These are phyloP conservation scores for Sinella curviseta DNA, from an alignment of 1,140 invertebrate genomes.

Conservation along the genomic window DNA sequence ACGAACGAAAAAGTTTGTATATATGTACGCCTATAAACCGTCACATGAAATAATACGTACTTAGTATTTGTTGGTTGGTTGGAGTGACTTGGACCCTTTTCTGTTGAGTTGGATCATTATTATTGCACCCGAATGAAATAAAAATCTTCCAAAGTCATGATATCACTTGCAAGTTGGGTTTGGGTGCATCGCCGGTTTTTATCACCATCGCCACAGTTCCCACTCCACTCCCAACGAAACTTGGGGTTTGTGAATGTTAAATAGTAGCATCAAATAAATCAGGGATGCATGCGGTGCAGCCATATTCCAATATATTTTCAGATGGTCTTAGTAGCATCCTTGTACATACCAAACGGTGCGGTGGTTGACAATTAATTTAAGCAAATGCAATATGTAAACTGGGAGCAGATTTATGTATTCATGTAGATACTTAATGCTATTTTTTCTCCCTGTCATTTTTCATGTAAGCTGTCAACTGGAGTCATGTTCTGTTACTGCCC, in stretches of 20 bases:
- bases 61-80: too few species aligned
- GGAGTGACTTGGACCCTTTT: too few species aligned
- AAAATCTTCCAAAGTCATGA: too few species aligned
- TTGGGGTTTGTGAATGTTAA: background rate
- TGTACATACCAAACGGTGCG: background rate
- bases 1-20: too few species aligned
- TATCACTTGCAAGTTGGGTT: too few species aligned
- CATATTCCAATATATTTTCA: background rate
- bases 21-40: too few species aligned
- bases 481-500: background rate
- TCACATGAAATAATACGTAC: too few species aligned
- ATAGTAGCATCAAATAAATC: background rate
- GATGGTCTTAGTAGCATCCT: too few species aligned
- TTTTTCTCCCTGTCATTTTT: slow-evolving; percentile 9
- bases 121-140: too few species aligned
- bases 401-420: background rate
- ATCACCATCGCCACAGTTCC: too few species aligned
- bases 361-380: slow-evolving; percentile 3
- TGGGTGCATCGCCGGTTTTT: too few species aligned
- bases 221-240: background rate
- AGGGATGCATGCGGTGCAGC: background rate
- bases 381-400: background rate
- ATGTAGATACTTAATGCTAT: background rate
- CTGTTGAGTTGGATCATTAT: too few species aligned
- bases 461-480: slow-evolving; percentile 1